Conservation (phyloP, 2,888 invertebrate species). For the Drosophila birchii region DNA sequence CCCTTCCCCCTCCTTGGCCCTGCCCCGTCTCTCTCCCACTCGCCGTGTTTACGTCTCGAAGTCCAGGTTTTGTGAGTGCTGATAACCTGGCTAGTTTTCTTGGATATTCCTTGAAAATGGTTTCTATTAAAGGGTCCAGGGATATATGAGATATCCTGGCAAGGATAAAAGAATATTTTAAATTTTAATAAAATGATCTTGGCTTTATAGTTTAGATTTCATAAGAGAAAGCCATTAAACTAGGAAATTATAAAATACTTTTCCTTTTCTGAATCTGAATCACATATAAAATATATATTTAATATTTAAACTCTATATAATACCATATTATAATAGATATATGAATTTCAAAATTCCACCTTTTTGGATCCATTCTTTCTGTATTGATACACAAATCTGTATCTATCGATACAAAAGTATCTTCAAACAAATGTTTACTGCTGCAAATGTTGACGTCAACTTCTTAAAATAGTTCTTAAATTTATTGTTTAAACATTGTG, state of each 20-base stretch:
- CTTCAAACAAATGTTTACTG: constrained; percentile 32
- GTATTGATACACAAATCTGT: background rate
- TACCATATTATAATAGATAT: background rate
- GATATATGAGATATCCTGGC: background rate
- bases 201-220: background rate
- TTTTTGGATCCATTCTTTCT: background rate
- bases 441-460: constrained; percentile 13
- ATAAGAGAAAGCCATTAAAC: background rate
- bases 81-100: constrained; percentile 21
- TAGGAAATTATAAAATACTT: background rate
- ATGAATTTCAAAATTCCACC: background rate
- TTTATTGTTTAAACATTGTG: constrained; percentile 9
- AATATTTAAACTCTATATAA: background rate
- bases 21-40: constrained; percentile 30
- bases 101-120: background rate
- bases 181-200: background rate
- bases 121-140: background rate
- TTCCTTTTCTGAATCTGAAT: background rate
- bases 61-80: constrained; percentile 42
- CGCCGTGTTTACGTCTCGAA: constrained; percentile 38
- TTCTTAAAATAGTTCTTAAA: constrained; percentile 11
- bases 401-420: constrained; percentile 2
- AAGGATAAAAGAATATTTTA: background rate
- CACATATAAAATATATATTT: background rate
- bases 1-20: constrained; percentile 21